A percentile compares a stretch with the other conserved stretches of the same genome.
These are phyloP conservation scores for Butastur rufipennis DNA, from an alignment of 2,113 vertebrate genomes.

Conservation along the genomic window DNA sequence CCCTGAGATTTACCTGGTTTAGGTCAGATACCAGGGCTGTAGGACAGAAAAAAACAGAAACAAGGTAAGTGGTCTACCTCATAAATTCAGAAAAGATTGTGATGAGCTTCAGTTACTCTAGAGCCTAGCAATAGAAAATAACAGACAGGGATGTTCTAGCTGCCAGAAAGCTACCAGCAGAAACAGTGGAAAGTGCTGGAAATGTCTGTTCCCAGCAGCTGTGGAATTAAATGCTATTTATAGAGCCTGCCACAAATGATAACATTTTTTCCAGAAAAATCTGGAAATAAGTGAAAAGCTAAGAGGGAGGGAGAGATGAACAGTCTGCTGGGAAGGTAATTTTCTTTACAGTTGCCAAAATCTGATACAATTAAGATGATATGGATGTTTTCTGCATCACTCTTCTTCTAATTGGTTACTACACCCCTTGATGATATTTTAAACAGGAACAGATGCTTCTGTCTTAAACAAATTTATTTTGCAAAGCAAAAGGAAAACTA, in stretches of 20 bases:
- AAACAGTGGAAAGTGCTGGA: not conserved
- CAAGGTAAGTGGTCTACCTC: not conserved
- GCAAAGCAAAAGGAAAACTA: not conserved
- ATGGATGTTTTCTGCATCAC: not conserved
- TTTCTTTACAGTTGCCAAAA: not conserved
- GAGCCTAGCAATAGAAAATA: not conserved
- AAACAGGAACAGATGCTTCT: constrained; percentile 15
- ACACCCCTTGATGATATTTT: not conserved
- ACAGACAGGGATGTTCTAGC: not conserved
- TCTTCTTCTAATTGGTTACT: not conserved
- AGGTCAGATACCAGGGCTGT: not conserved
- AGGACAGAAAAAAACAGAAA: not conserved
- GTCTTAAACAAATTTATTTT: not conserved
- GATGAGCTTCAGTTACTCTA: not conserved
- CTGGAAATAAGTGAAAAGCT: not conserved
- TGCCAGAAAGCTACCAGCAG: not conserved
- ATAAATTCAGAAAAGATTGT: not conserved
- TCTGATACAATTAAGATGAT: not conserved
- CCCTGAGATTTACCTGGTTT: not conserved
- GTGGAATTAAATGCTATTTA: not conserved
- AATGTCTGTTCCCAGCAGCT: not conserved
- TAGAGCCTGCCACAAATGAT: not conserved
- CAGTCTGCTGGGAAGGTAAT: not conserved
- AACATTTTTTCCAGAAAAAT: not conserved
- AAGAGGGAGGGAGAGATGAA: not conserved